These are phyloP conservation scores for Leptinotarsa undecemlineata DNA, from an alignment of 1,140 invertebrate species.

Conservation along the genomic window DNA sequence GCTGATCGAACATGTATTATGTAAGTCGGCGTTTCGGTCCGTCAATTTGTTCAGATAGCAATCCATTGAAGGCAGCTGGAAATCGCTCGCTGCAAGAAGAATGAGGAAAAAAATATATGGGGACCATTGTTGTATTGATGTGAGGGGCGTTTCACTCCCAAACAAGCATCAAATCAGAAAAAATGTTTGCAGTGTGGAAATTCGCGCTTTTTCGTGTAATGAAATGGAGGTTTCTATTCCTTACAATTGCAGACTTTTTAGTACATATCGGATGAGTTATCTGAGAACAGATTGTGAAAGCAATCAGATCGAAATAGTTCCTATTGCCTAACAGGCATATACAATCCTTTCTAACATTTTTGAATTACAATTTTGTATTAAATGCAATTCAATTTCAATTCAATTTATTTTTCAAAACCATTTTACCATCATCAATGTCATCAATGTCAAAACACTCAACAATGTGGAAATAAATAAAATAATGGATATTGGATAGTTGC, in stretches of 20 bases:
- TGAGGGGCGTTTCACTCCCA: background rate
- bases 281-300: too few relatives aligned
- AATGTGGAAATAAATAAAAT: too few relatives aligned
- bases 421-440: too few relatives aligned
- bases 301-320: too few relatives aligned
- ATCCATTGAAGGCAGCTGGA: background rate
- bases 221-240: background rate
- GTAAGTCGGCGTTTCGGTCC: background rate
- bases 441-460: too few relatives aligned
- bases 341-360: too few relatives aligned
- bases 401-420: too few relatives aligned
- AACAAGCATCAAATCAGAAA: conserved; percentile 8
- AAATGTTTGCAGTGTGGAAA: background rate
- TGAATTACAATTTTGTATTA: too few relatives aligned
- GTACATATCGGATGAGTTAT: too few relatives aligned
- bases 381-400: too few relatives aligned
- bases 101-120: background rate
- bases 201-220: background rate
- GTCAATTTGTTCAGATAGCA: conserved; percentile 2
- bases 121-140: background rate
- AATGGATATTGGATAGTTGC: too few relatives aligned
- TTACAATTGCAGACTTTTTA: background rate
- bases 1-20: conserved; percentile 6
- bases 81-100: background rate
- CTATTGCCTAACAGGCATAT: too few relatives aligned